These are phyloP conservation scores for Amphilophus citrinellus DNA, from an alignment of 2,113 vertebrate species.

Conservation along the genomic window DNA sequence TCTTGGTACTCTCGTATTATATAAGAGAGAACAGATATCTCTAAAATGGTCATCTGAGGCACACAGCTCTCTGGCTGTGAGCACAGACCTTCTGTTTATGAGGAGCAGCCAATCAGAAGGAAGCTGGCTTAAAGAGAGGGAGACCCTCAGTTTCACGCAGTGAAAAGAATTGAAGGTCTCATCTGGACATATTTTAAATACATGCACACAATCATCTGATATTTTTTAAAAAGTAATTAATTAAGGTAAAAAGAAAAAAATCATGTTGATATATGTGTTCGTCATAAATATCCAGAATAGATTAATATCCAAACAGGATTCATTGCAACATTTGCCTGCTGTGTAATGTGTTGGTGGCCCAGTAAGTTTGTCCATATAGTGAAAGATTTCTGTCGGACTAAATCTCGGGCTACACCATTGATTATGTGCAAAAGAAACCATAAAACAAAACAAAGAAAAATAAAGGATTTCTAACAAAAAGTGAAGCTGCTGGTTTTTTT, in stretches of 20 bases:
- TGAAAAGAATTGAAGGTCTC: too few relatives aligned
- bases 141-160: neutral
- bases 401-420: neutral
- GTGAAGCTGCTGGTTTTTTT: too few relatives aligned
- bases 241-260: neutral
- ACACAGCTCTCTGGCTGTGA: fast-evolving
- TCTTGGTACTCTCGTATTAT: neutral
- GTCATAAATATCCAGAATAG: fast-evolving
- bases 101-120: neutral
- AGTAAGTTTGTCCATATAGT: too few relatives aligned
- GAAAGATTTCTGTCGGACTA: too few relatives aligned
- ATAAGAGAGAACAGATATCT: neutral
- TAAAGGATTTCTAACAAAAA: too few relatives aligned
- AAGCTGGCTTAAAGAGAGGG: neutral
- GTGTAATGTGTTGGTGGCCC: too few relatives aligned
- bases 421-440: fast-evolving
- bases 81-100: neutral
- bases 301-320: neutral
- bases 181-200: too few relatives aligned
- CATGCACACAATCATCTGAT: too few relatives aligned
- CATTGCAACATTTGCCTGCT: too few relatives aligned
- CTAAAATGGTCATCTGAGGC: neutral
- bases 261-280: too few relatives aligned
- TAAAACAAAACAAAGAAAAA: neutral
- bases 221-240: too few relatives aligned